phyloP scores from a whole-genome alignment of 2,797 vertebrate species.

The Sebastes baramenuke region DNA sequence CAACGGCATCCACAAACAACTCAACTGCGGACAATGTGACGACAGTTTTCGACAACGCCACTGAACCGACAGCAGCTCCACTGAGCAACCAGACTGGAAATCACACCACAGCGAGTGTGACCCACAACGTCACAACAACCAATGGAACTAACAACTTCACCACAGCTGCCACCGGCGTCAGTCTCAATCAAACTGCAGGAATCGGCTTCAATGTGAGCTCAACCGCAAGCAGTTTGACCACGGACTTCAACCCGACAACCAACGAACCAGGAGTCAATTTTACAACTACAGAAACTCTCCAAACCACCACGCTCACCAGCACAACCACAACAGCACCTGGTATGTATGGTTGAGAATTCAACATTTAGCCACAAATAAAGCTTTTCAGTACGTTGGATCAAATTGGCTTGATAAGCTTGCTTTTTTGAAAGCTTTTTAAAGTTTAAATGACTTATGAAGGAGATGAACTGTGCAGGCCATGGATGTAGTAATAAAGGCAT shows the following conservation, averaged over 20 bases:
- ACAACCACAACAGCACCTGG: slow-evolving; percentile 18
- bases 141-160: neutral
- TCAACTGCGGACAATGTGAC: neutral
- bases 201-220: neutral
- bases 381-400: neutral
- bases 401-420: neutral
- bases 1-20: neutral
- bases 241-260: neutral
- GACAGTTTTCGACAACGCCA: neutral
- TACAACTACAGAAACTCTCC: neutral
- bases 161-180: neutral
- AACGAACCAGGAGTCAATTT: neutral
- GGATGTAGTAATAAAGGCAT: neutral
- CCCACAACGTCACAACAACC: neutral
- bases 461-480: neutral
- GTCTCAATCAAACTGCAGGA: neutral
- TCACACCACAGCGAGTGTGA: neutral
- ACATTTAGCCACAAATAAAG: neutral
- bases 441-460: neutral
- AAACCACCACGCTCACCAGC: neutral
- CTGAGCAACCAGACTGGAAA: slow-evolving; percentile 9
- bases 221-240: neutral
- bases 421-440: neutral
- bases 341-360: slow-evolving; percentile 23
- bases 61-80: slow-evolving; percentile 3